A percentile compares a stretch with the other conserved stretches of the same genome.
Evolutionary conservation across 2,113 vertebrate species (phyloP).

Genomic region (Epinephelus fuscoguttatus): DNA sequence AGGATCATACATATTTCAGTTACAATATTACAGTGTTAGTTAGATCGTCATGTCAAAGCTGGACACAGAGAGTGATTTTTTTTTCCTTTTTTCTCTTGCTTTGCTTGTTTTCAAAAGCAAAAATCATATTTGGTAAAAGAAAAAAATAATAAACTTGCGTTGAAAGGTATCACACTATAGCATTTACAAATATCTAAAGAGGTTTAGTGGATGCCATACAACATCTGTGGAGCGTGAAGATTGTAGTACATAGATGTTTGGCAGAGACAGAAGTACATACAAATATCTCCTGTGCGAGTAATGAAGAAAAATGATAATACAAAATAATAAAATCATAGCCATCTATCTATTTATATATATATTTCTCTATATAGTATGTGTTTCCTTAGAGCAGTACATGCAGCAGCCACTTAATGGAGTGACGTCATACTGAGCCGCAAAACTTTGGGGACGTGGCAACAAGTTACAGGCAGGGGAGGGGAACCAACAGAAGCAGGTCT

Average conservation of each 20-base stretch:
- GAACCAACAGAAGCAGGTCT: conserved; percentile 73
- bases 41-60: conserved; percentile 86
- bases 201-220: conserved; percentile 82
- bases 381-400: conserved; percentile 88
- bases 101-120: conserved; percentile 77
- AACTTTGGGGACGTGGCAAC: conserved; percentile 78
- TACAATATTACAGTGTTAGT: conserved; percentile 88
- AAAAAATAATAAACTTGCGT: conserved; percentile 68
- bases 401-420: conserved; percentile 87
- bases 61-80: conserved; percentile 75
- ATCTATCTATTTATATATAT: conserved; percentile 88
- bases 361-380: conserved; percentile 87
- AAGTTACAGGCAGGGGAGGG: conserved; percentile 80
- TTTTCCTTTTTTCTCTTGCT: conserved; percentile 59
- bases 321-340: conserved; percentile 87
- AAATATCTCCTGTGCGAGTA: conserved; percentile 82
- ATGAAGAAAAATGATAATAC: conserved; percentile 83
- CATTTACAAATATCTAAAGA: conserved; percentile 87
- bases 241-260: conserved; percentile 82
- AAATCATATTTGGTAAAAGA: conserved; percentile 66
- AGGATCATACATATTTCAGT: conserved; percentile 86
- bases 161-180: conserved; percentile 86
- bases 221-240: conserved; percentile 78
- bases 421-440: conserved; percentile 83
- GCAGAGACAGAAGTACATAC: conserved; percentile 84